These are phyloP conservation scores for Apostichopus leukothele DNA, from an alignment of 53 echinoderm and acorn worm genomes.

Conservation along the genomic window DNA sequence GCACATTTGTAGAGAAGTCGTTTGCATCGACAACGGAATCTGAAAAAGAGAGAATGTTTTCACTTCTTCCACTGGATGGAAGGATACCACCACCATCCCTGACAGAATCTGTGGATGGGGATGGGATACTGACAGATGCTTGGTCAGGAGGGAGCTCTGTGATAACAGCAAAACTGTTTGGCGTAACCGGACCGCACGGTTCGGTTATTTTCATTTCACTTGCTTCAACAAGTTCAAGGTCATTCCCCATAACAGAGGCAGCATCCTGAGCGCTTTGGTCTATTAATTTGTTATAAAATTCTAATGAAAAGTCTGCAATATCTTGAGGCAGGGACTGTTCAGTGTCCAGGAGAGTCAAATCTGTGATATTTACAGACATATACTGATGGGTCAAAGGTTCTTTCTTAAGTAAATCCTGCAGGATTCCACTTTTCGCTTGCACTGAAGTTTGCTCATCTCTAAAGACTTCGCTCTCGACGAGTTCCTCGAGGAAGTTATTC, in stretches of 20 bases:
- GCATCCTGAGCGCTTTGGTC: constrained; percentile 71
- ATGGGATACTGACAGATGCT: not conserved
- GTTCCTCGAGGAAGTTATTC: constrained; percentile 7
- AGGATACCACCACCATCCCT: not conserved
- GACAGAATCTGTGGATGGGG: not conserved
- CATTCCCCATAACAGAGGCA: constrained; percentile 52
- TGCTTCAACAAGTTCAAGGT: constrained; percentile 44
- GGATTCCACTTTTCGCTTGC: not conserved
- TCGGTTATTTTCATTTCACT: constrained; percentile 44
- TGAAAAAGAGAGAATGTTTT: constrained; percentile 22
- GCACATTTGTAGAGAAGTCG: constrained; percentile 14
- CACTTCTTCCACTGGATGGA: not conserved
- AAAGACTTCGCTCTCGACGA: constrained; percentile 19
- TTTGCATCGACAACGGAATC: constrained; percentile 45
- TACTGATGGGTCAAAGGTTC: constrained; percentile 32
- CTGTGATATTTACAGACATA: constrained; percentile 38
- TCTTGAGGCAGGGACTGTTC: constrained; percentile 73
- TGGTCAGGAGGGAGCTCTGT: constrained; percentile 27
- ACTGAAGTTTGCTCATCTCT: not conserved
- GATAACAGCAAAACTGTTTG: constrained; percentile 6
- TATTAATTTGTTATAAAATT: constrained; percentile 69
- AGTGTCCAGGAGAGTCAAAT: constrained; percentile 29
- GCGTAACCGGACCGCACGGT: not conserved
- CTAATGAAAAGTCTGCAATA: constrained; percentile 86
- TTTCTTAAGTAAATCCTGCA: not conserved